Evolutionary conservation across 2,113 vertebrate species (phyloP), one percentile per base, ranked within the genome.

Genomic region (Talpa occidentalis): DNA sequence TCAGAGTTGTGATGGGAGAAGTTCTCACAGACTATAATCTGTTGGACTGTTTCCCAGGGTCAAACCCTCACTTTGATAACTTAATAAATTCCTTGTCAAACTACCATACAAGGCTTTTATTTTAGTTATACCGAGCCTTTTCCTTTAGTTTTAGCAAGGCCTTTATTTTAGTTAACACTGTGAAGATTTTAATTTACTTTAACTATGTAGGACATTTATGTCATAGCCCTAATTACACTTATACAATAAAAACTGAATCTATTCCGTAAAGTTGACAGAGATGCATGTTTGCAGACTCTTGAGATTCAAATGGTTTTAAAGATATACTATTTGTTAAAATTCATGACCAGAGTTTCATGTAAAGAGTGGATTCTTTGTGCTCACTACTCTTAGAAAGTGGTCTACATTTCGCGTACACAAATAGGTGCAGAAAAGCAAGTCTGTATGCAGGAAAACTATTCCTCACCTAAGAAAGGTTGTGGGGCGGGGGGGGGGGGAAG

Each of bases 131-230:
- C 49, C 7, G 15, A 11, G 12, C 6, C 49, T 52, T 52, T 52
- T 44, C 5, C 12, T 49, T 49, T 49, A 49, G 10, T 49, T 49
- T 49, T 49, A 49, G 8, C 10, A 49, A 49, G 47, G 47, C 11
- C 12, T 49, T 49, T 49, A 56, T 56, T 56, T 56, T 62, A 66
- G 35, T 10, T 15, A 92, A 78, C 89, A 86, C 21, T 90, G 7
- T 44, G 16, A 91, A 85, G 40, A 86, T 69, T 9, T 26, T 10
- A 92, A 85, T 67, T 96, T 88, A 40, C 32, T 26, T 83, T 81
- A 72, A 64, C 49, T 62, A 64, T 19, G 74, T 69, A 49, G 16
- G 4, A 15, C 5, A 88, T 83, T 90, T 87, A 78, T 69, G 47
- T 72, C 9, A 77, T 77, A 42, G 67, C 74, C 35, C n/a, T 67